phyloP scores from a whole-genome alignment of 2,113 vertebrate genomes.

The Stomatorhinus ivindoensis region DNA sequence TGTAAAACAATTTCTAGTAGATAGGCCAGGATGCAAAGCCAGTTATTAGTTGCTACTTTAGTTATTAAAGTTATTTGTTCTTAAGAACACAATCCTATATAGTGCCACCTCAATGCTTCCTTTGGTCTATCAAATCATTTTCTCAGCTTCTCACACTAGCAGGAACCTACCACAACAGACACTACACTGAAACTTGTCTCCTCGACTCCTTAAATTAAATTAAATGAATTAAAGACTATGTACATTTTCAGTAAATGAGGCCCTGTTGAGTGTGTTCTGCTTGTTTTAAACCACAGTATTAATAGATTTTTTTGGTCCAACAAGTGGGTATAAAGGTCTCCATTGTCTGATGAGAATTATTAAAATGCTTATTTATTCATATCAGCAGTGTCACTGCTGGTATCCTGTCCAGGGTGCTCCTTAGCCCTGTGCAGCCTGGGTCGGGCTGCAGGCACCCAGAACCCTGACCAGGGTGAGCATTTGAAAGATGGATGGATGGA shows the following conservation, averaged over 20 bases:
- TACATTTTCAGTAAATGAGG: not conserved
- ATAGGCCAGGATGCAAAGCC: not conserved
- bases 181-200: not conserved
- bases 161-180: not conserved
- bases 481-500: not conserved
- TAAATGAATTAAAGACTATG: not conserved
- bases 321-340: not conserved
- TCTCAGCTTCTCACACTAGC: not conserved
- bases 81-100: not conserved
- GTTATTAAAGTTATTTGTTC: not conserved
- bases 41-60: not conserved
- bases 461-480: not conserved
- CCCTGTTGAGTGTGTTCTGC: not conserved
- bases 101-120: not conserved
- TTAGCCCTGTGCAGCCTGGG: not conserved
- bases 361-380: not conserved
- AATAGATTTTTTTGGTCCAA: not conserved
- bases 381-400: not conserved
- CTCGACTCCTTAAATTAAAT: no score
- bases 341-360: not conserved
- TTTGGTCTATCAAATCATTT: not conserved
- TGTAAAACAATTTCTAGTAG: not conserved
- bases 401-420: not conserved
- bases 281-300: not conserved
- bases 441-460: not conserved